phyloP scores from a whole-genome alignment of 2,113 vertebrate species.

The Cheilinus undulatus region DNA sequence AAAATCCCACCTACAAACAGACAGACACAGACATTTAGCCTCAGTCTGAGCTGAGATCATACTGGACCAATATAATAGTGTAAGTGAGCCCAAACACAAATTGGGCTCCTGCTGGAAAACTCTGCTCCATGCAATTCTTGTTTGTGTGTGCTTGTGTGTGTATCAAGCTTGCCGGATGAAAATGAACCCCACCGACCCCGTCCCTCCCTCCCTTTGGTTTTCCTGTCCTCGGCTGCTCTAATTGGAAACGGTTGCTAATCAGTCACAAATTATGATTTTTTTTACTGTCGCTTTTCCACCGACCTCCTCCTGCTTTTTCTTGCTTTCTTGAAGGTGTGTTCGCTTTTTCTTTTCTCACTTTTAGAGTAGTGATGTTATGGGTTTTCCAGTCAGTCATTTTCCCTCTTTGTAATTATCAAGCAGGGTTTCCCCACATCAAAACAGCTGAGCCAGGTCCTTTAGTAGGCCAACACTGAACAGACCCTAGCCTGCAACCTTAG shows the following conservation, averaged over 20 bases:
- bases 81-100: slow-evolving; percentile 84
- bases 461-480: slow-evolving; percentile 48
- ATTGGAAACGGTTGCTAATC: slow-evolving; percentile 83
- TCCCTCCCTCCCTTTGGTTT: slow-evolving; percentile 62
- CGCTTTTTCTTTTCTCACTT: slow-evolving; percentile 51
- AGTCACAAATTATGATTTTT: slow-evolving; percentile 75
- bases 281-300: slow-evolving; percentile 67
- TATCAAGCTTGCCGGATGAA: slow-evolving; percentile 60
- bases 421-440: slow-evolving; percentile 80
- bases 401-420: slow-evolving; percentile 70
- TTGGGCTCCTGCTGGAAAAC: slow-evolving; percentile 80
- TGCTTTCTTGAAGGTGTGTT: slow-evolving; percentile 25
- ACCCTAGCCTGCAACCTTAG: slow-evolving; percentile 49
- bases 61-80: slow-evolving; percentile 73
- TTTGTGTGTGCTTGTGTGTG: slow-evolving; percentile 44
- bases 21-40: slow-evolving; percentile 72
- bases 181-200: slow-evolving; percentile 65
- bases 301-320: slow-evolving; percentile 17
- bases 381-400: slow-evolving; percentile 74
- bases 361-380: slow-evolving; percentile 72
- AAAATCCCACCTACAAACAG: slow-evolving; percentile 71
- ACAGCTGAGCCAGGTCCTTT: slow-evolving; percentile 59
- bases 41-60: slow-evolving; percentile 80
- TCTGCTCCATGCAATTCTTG: slow-evolving; percentile 62
- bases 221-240: slow-evolving; percentile 65